A percentile compares a stretch with the other conserved stretches of the same genome.
phyloP scores from a whole-genome alignment of 2,797 vertebrate species.

The Hafferia zeledoni region DNA sequence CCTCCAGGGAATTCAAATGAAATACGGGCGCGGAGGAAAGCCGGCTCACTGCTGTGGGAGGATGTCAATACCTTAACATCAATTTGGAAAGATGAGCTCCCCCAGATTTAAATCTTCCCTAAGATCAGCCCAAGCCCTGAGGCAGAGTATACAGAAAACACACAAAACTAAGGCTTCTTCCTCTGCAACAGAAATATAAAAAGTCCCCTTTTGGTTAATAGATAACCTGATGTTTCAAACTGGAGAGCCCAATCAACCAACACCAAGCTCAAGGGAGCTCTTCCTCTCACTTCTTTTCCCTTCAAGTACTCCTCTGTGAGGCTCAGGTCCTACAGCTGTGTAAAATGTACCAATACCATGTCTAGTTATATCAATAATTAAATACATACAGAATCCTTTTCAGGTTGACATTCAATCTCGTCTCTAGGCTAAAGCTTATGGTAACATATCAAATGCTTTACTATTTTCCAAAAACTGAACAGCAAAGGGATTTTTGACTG shows the following conservation, averaged over 20 bases:
- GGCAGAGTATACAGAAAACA: not conserved
- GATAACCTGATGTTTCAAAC: not conserved
- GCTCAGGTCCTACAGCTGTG: not conserved
- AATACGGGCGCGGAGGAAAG: not conserved
- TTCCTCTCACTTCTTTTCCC: not conserved
- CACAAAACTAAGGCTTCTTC: not conserved
- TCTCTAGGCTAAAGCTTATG: not conserved
- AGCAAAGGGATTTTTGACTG: not conserved
- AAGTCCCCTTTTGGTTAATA: not conserved
- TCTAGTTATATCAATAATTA: not conserved
- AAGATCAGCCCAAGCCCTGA: not conserved
- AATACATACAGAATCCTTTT: not conserved
- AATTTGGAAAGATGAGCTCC: not conserved
- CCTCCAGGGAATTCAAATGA: conserved; percentile 34
- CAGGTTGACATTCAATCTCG: not conserved
- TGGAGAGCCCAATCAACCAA: not conserved
- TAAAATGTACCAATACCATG: not conserved
- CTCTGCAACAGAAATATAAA: not conserved
- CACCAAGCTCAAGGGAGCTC: not conserved
- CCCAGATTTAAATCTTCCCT: not conserved
- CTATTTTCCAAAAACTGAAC: not conserved
- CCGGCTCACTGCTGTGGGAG: not conserved
- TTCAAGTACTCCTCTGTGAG: not conserved
- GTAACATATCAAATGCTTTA: not conserved
- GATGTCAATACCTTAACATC: not conserved